Percentiles rank a stretch among this genome's conserved stretches.
Conservation (phyloP, 2,797 vertebrate genomes). For the Pseudomugil gertrudae region DNA sequence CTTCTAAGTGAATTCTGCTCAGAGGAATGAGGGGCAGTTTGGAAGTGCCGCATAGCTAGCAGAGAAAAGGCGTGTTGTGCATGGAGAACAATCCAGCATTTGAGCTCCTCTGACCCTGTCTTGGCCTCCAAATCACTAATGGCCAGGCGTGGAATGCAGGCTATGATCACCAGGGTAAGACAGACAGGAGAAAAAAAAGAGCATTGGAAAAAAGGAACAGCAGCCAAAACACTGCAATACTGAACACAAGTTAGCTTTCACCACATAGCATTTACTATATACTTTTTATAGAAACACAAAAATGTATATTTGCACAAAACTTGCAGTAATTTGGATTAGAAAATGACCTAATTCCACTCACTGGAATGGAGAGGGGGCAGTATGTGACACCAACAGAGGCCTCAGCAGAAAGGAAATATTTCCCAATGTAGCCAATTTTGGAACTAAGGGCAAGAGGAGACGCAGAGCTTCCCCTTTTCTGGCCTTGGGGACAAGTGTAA, state of each 20-base stretch:
- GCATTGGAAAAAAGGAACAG: constrained; percentile 58
- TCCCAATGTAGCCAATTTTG: constrained; percentile 64
- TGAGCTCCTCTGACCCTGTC: constrained; percentile 91
- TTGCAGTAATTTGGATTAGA: constrained; percentile 48
- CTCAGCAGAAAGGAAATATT: constrained; percentile 51
- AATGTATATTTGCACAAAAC: constrained; percentile 34
- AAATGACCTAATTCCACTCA: constrained; percentile 61
- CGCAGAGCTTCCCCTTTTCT: constrained; percentile 19
- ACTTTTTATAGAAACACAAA: constrained; percentile 32
- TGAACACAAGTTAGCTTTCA: constrained; percentile 19
- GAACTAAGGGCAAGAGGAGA: constrained; percentile 43
- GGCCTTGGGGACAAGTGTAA: constrained; percentile 34
- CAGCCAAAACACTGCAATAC: constrained; percentile 28
- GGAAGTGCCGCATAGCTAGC: constrained; percentile 76
- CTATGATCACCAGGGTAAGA: constrained; percentile 73
- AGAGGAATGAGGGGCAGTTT: constrained; percentile 70
- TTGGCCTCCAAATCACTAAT: constrained; percentile 92
- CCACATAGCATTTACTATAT: constrained; percentile 35
- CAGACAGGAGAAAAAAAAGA: constrained; percentile 16
- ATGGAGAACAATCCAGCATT: constrained; percentile 90
- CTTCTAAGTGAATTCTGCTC: constrained; percentile 42
- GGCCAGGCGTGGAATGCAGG: constrained; percentile 92
- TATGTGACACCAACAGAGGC: constrained; percentile 45
- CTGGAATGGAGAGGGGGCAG: constrained; percentile 33
- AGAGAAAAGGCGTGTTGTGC: constrained; percentile 93